Conservation (phyloP, 2,113 vertebrate species). For the Alligator sinensis region DNA sequence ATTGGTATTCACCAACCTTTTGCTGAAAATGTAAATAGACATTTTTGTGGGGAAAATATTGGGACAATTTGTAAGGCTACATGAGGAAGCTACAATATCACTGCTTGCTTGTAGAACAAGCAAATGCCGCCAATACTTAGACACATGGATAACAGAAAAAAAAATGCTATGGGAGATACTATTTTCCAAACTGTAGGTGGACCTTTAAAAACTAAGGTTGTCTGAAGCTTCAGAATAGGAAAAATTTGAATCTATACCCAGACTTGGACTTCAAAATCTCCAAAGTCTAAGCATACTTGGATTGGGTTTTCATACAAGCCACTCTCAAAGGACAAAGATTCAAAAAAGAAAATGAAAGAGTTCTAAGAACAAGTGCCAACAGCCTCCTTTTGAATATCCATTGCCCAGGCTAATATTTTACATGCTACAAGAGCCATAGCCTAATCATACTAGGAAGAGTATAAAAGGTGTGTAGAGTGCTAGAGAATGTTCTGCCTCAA, state of each 20-base stretch:
- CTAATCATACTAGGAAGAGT: neutral
- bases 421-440: neutral
- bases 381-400: neutral
- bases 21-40: neutral
- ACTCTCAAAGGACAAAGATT: neutral
- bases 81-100: slow-evolving; percentile 18
- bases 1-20: neutral
- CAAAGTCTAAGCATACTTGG: neutral
- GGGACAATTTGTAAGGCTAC: slow-evolving; percentile 26
- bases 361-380: neutral
- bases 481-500: neutral
- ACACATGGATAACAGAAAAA: slow-evolving; percentile 10
- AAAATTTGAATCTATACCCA: neutral
- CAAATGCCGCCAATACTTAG: slow-evolving; percentile 27
- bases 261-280: neutral
- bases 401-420: neutral
- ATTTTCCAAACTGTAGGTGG: neutral
- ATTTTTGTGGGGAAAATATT: neutral
- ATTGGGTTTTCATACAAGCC: neutral
- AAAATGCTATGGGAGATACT: slow-evolving; percentile 20
- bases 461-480: neutral
- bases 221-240: neutral
- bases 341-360: neutral
- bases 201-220: neutral
- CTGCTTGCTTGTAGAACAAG: slow-evolving; percentile 52